These are phyloP conservation scores for Chromis chromis DNA, from an alignment of 2,797 vertebrate species.

Conservation along the genomic window DNA sequence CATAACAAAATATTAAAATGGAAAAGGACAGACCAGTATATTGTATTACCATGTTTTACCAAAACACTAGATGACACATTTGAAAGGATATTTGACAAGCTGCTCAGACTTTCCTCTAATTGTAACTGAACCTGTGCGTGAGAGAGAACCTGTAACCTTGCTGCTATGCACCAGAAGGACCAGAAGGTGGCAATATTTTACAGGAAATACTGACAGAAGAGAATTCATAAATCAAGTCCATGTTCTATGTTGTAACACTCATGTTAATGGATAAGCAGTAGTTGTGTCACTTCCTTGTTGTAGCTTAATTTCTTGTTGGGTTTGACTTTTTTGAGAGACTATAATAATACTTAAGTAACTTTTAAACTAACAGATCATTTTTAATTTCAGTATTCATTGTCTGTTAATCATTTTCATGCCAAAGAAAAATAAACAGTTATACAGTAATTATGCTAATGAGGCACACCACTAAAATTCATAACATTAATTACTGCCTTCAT, in stretches of 20 bases:
- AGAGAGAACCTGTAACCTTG: background rate
- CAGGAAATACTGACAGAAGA: slow-evolving; percentile 18
- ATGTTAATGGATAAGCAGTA: slow-evolving; percentile 19
- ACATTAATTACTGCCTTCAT: background rate
- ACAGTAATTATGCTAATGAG: background rate
- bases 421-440: background rate
- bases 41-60: background rate
- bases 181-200: slow-evolving; percentile 71
- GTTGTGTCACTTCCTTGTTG: slow-evolving; percentile 8
- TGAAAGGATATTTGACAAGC: slow-evolving; percentile 8
- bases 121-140: background rate
- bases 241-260: background rate
- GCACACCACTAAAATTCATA: background rate
- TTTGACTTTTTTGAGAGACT: slow-evolving; percentile 12
- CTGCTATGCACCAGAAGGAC: slow-evolving; percentile 29
- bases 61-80: background rate
- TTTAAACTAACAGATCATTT: background rate
- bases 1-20: background rate
- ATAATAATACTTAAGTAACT: background rate
- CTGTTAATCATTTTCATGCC: slow-evolving; percentile 8
- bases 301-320: background rate
- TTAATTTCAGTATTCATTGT: slow-evolving; percentile 6
- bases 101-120: background rate
- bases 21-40: background rate
- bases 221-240: fast-evolving